Evolutionary conservation across 2,113 vertebrate species (phyloP).

Genomic region (Falcunculus frontatus): DNA sequence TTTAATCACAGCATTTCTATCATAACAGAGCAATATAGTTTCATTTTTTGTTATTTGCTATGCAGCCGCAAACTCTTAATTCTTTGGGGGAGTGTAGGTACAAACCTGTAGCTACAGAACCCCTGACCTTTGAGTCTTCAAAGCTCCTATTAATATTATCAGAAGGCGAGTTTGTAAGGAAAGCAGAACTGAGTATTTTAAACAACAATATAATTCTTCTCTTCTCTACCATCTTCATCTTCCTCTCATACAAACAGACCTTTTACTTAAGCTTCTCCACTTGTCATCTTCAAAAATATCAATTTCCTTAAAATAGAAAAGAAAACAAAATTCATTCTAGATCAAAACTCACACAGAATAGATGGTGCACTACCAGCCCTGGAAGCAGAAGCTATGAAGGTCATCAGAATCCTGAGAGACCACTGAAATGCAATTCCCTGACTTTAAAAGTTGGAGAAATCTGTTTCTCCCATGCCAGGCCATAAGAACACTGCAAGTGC

Average conservation of each 20-base stretch:
- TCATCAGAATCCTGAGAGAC: background rate
- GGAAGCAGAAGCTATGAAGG: background rate
- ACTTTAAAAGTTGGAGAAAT: background rate
- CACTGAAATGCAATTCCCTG: background rate
- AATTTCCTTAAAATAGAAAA: background rate
- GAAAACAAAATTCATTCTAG: background rate
- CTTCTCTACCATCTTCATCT: rapidly evolving
- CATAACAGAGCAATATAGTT: background rate
- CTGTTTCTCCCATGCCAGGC: background rate
- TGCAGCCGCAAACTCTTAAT: background rate
- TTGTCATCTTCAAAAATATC: background rate
- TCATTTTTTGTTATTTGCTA: background rate
- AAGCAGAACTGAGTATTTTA: background rate
- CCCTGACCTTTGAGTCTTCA: background rate
- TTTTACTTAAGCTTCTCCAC: background rate
- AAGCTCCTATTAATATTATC: background rate
- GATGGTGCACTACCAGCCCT: background rate
- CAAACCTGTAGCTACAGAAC: background rate
- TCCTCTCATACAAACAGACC: background rate
- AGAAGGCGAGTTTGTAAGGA: background rate
- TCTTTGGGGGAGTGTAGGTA: background rate
- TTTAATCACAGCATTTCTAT: background rate
- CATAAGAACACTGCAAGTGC: background rate
- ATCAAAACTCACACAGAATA: background rate
- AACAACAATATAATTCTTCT: background rate